phyloP scores from a whole-genome alignment of 1,140 invertebrate species.

The Gonatopus flavifemur region DNA sequence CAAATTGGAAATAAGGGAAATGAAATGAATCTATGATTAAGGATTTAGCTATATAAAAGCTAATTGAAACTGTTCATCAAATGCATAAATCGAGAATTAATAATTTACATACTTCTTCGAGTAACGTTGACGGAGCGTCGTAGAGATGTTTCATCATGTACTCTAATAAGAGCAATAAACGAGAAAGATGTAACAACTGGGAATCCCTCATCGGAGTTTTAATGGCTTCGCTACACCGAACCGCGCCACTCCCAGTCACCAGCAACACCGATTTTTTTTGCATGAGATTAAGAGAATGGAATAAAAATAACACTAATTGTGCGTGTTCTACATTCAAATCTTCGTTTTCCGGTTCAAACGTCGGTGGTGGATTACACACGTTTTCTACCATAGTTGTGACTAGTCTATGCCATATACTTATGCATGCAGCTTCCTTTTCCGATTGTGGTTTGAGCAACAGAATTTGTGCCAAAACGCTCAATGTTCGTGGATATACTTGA shows the following conservation, averaged over 20 bases:
- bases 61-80: too few relatives aligned
- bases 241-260: conserved; percentile 70
- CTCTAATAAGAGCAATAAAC: conserved; percentile 87
- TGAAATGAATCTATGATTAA: conserved; percentile 1
- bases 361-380: conserved; percentile 64
- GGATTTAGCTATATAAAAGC: too few relatives aligned
- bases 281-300: conserved; percentile 92
- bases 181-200: conserved; percentile 79
- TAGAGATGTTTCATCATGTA: conserved; percentile 95
- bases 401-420: conserved; percentile 87
- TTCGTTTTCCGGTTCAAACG: conserved; percentile 67
- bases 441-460: conserved; percentile 77
- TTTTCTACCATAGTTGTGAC: conserved; percentile 84
- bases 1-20: neutral
- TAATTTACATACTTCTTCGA: conserved; percentile 68
- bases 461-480: conserved; percentile 78
- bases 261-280: conserved; percentile 94
- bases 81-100: conserved; percentile 1
- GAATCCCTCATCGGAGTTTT: conserved; percentile 64
- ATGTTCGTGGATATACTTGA: conserved; percentile 81
- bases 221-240: conserved; percentile 68
- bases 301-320: conserved; percentile 89
- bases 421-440: conserved; percentile 84
- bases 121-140: conserved; percentile 75
- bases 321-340: conserved; percentile 96